A percentile compares a stretch with the other conserved stretches of the same genome.
phyloP scores from a whole-genome alignment of 2,888 invertebrate species.

The Oscheius sp. region DNA sequence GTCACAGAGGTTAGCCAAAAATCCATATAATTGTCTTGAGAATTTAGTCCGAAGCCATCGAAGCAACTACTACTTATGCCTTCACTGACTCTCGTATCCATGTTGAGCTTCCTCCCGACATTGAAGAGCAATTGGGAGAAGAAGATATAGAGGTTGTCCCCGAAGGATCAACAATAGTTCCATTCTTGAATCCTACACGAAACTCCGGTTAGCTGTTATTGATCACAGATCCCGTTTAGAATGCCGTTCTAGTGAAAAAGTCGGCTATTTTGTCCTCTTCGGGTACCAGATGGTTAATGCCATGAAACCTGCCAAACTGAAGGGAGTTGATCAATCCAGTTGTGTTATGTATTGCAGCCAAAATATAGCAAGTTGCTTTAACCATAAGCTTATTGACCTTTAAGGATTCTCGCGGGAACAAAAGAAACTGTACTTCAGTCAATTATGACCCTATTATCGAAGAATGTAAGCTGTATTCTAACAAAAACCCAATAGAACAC shows the following conservation, averaged over 20 bases:
- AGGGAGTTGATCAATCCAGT: constrained; percentile 51
- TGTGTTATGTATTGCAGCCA: constrained; percentile 57
- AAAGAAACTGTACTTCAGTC: constrained; percentile 43
- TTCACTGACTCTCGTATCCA: neutral
- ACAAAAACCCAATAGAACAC: constrained; percentile 29
- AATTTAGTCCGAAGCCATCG: neutral
- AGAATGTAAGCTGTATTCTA: constrained; percentile 48
- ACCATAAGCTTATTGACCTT: neutral
- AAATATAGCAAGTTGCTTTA: constrained; percentile 43
- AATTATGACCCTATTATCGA: constrained; percentile 52
- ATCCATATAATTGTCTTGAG: neutral
- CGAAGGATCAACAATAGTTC: neutral
- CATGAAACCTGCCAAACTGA: constrained; percentile 37
- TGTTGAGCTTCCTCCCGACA: neutral
- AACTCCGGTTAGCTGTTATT: constrained; percentile 11
- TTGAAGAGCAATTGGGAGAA: constrained; percentile 6
- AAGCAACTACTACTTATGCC: neutral
- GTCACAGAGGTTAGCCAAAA: constrained; percentile 31
- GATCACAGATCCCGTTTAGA: constrained; percentile 32
- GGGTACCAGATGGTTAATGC: constrained; percentile 38
- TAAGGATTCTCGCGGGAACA: constrained; percentile 46
- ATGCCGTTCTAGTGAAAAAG: constrained; percentile 42
- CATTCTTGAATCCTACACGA: constrained; percentile 26
- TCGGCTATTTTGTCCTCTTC: constrained; percentile 52
- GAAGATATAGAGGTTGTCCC: constrained; percentile 5